Evolutionary conservation across 2,888 invertebrate species (phyloP).

Genomic region (Andrena camellia): DNA sequence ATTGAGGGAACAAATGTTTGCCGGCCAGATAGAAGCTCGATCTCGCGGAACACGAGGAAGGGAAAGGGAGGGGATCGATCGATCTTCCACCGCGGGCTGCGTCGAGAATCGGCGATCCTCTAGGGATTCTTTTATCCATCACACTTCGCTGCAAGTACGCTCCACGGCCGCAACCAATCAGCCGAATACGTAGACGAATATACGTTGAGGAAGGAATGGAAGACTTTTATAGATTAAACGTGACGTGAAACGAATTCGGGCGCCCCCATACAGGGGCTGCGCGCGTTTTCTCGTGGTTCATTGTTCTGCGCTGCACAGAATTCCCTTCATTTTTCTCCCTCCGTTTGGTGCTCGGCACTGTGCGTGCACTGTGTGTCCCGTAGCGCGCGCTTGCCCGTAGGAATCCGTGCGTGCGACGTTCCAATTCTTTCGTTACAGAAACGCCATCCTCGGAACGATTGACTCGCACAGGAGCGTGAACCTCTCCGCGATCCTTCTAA

Average conservation of each 20-base stretch:
- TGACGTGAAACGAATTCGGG: constrained; percentile 69
- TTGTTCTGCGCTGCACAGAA: neutral
- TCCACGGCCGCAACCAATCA: constrained; percentile 52
- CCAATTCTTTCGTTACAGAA: neutral
- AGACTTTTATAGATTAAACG: constrained; percentile 78
- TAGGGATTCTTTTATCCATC: neutral
- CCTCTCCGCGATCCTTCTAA: neutral
- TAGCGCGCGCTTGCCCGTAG: neutral
- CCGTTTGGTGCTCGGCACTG: neutral
- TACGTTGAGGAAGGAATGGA: constrained; percentile 75
- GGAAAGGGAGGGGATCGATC: neutral
- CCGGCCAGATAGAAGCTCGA: neutral
- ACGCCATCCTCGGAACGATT: neutral
- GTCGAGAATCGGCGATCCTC: constrained; percentile 43
- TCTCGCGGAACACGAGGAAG: neutral
- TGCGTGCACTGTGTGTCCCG: neutral
- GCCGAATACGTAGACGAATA: constrained; percentile 65
- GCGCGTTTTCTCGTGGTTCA: neutral
- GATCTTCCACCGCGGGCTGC: neutral
- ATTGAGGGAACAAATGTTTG: constrained; percentile 29
- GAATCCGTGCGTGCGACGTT: constrained; percentile 6
- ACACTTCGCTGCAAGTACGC: constrained; percentile 25
- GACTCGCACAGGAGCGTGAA: neutral
- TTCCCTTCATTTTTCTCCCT: neutral
- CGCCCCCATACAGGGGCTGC: constrained; percentile 16